Base-by-base conservation (phyloP, 2,113 vertebrate genomes). In the Sakesphorus luctuosus region DNA sequence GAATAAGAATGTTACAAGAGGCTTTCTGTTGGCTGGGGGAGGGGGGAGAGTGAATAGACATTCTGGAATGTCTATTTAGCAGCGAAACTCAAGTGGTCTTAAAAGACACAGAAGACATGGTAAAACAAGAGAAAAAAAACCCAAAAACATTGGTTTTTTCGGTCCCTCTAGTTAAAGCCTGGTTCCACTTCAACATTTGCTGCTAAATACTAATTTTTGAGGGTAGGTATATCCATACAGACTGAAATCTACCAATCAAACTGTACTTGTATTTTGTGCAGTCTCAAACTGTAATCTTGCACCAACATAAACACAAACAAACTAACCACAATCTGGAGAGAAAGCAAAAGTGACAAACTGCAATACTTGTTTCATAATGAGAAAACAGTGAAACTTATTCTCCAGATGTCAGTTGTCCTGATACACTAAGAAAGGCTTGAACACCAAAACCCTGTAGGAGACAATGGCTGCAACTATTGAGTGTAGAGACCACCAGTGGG, bases 1-100 rank as follows among this genome's bases (percentile, higher is more conserved):
- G 89, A 90, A 65, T 72, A 82, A 72, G 56, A 92, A 88, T 88
- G 91, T 86, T 72, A 49, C 71, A 76, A 90, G 44, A 90, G 36
- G 71, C 43, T 82, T 80, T 84, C 47, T 84, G 46, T 50, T 36
- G 26, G 52, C 35, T 69, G 53, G 44, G n/a, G 63, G 29, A 71
- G 52, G 47, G 38, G 16, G 9, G 4, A 68, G 31, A 69, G 20
- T 38, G n/a, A n/a, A n/a, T n/a, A n/a, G n/a, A n/a, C n/a, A n/a
- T 66, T 20, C 69, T 90, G 78, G 81, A 84, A 87, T 53, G 58
- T 21, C 33, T 76, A 3, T 56, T 56, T 44, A 87, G 77, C 75
- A 90, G 74, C 24, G 61, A 84, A 85, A 85, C 63, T 66, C 5
- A 6, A 76, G 56, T 21, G 18, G 73, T 66, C 50, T 55, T 66